Evolutionary conservation across 2,113 vertebrate genomes (phyloP), one percentile per base, ranked within the genome.

Genomic region (Clarias gariepinus): DNA sequence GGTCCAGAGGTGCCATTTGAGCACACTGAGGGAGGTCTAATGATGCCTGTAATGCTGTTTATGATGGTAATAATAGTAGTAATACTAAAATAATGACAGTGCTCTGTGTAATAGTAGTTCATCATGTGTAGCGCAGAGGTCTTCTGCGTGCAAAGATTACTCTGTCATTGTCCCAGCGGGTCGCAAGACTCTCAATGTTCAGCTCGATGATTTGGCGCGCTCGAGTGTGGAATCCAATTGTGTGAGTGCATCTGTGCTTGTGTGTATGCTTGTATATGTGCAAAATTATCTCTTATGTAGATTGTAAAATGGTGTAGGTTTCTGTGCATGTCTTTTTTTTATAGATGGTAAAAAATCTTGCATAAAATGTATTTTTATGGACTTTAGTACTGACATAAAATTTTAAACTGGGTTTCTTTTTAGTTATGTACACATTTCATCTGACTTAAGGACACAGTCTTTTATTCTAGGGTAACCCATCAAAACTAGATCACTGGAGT

Each of bases 61-160:
- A 89, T 89, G 86, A 85, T 79, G 83, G 82, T 85, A 89, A 89
- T 89, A 87, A 89, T 80, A 83, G 88, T 85, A 85, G 79, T 87
- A 69, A 77, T 85, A 85, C 71, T 77, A 83, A 84, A 85, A 81
- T 89, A 87, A 89, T 87, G 88, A 85, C 64, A 80, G 86, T 87
- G 88, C 52, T 89, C 82, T n/a, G 25, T 87, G 88, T 89, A 89
- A 87, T 87, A 85, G 86, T 69, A 41, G 83, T 82, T 69, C 64
- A 47, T 85, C 69, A 18, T 82, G 81, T 84, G 80, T 60, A 36
- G 36, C 16, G 28, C 13, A 23, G 83, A 86, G 81, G 85, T 73
- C 85, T 89, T 80, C 57, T 84, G 18, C 30, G 74, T 86, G 74
- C 63, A 80, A 79, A 89, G 85, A 89, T 86, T 86, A 89, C 85